Evolutionary conservation across 1,140 invertebrate genomes (phyloP).

Genomic region (Psilanteris sp.): DNA sequence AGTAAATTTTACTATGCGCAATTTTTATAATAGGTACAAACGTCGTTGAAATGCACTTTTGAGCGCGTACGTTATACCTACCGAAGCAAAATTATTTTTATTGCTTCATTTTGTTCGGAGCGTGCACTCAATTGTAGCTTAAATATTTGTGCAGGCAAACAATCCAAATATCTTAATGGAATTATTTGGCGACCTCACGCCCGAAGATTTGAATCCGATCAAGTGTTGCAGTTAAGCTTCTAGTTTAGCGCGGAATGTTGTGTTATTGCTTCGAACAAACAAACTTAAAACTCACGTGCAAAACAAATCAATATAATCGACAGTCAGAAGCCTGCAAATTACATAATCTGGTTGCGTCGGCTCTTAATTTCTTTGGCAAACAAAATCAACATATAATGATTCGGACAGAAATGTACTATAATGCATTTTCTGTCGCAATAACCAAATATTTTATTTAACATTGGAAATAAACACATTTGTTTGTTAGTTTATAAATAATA

Average conservation of each 20-base stretch:
- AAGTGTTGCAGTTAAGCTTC: conserved; percentile 13
- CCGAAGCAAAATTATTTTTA: neutral
- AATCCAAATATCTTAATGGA: conserved; percentile 1
- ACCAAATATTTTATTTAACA: too few species aligned
- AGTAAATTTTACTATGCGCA: conserved; percentile 4
- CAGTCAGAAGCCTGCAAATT: conserved; percentile 56
- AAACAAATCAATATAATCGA: conserved; percentile 56
- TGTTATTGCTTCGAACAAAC: conserved; percentile 38
- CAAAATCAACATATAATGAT: conserved; percentile 56
- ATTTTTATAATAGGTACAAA: conserved; percentile 27
- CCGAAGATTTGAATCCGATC: conserved; percentile 37
- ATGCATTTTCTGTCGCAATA: conserved; percentile 3
- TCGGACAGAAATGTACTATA: conserved; percentile 33
- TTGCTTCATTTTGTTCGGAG: neutral
- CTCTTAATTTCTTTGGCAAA: conserved; percentile 52
- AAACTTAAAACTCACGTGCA: conserved; percentile 48
- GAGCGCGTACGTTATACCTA: neutral
- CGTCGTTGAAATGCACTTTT: conserved; percentile 1
- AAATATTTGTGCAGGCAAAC: neutral
- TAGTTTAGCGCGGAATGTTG: conserved; percentile 20
- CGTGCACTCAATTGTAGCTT: neutral
- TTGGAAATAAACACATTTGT: too few species aligned
- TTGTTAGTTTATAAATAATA: too few species aligned
- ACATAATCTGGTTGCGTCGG: conserved; percentile 55
- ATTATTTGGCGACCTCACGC: conserved; percentile 5